phyloP scores from a whole-genome alignment of 2,797 vertebrate genomes.

The Trachurus trachurus region DNA sequence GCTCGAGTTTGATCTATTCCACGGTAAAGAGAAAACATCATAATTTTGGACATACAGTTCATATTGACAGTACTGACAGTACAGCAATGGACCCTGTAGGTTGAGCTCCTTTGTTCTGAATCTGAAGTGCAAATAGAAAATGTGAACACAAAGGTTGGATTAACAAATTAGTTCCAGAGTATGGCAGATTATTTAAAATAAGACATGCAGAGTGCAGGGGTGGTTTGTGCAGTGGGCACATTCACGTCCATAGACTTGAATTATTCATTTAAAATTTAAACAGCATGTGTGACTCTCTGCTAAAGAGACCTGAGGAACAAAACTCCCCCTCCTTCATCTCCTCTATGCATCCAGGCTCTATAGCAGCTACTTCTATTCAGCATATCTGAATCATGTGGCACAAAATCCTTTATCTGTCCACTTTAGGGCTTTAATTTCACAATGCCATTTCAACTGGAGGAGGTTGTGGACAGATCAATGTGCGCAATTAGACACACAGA shows the following conservation, averaged over 20 bases:
- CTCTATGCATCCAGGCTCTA: neutral
- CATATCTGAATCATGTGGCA: constrained; percentile 28
- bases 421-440: constrained; percentile 77
- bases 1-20: too few species aligned
- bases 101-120: constrained; percentile 12
- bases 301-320: constrained; percentile 1
- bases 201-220: neutral
- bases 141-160: constrained; percentile 25
- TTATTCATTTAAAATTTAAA: constrained; percentile 29
- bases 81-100: neutral
- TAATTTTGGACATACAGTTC: too few species aligned
- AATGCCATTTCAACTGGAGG: constrained; percentile 78
- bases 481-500: constrained; percentile 81
- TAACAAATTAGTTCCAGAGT: constrained; percentile 24
- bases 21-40: too few species aligned
- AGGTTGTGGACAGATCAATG: constrained; percentile 79
- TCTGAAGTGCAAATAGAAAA: constrained; percentile 21
- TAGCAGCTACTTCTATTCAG: constrained; percentile 2
- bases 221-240: neutral
- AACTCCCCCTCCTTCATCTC: neutral
- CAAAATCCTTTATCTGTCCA: constrained; percentile 59
- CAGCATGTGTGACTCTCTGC: neutral
- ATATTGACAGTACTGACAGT: too few species aligned
- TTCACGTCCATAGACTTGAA: constrained; percentile 5
- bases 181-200: constrained; percentile 19